Evolutionary conservation across 2,113 vertebrate species (phyloP).

Genomic region (Rhombomys opimus): DNA sequence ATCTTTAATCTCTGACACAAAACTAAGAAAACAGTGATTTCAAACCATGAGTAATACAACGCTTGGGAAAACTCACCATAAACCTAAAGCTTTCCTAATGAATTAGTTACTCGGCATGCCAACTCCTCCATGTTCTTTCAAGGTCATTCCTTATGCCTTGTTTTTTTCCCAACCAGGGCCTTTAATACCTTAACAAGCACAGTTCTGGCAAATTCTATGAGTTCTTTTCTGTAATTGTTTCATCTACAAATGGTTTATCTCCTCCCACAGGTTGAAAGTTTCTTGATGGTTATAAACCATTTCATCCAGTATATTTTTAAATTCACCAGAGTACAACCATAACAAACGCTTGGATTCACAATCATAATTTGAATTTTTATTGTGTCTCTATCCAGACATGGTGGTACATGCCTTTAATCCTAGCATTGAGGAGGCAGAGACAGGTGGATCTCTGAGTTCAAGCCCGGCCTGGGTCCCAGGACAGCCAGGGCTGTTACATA

Average conservation of each 20-base stretch:
- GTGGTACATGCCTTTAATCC: not conserved
- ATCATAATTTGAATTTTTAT: constrained; percentile 51
- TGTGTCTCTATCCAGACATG: not conserved
- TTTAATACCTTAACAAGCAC: constrained; percentile 42
- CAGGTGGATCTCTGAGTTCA: not conserved
- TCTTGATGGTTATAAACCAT: constrained; percentile 22
- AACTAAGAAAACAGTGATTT: constrained; percentile 33
- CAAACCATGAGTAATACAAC: constrained; percentile 20
- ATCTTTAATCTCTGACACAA: constrained; percentile 39
- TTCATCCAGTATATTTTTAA: constrained; percentile 34
- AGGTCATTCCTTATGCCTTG: not conserved
- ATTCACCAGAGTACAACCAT: constrained; percentile 32
- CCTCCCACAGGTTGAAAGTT: not conserved
- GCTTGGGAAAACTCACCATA: constrained; percentile 51
- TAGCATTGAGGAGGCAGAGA: not conserved
- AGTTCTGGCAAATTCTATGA: constrained; percentile 37
- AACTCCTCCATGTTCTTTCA: constrained; percentile 43
- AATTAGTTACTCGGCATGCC: not conserved
- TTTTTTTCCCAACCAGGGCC: constrained; percentile 38
- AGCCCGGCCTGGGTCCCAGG: not conserved
- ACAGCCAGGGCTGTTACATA: not conserved
- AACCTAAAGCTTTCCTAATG: constrained; percentile 27
- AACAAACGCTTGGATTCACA: not conserved
- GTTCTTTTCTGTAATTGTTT: constrained; percentile 60
- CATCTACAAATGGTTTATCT: constrained; percentile 40